Evolutionary conservation across 2,797 vertebrate genomes (phyloP), one percentile per base, ranked within the genome.

Genomic region (Thripadectes ignobilis): DNA sequence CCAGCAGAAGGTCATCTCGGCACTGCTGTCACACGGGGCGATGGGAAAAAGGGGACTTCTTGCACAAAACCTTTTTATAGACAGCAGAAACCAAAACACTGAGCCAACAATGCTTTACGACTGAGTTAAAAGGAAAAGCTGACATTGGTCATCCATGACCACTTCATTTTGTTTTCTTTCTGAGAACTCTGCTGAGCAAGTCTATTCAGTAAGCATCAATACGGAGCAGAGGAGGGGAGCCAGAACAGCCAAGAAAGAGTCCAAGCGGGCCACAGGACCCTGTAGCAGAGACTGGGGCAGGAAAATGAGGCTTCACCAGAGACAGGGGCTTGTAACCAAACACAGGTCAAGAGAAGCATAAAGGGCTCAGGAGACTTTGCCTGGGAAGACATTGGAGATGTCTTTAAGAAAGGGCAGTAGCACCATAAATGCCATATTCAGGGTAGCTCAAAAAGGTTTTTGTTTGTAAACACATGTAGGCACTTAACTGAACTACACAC

Each of bases 31-130:
- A 92, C 32, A 72, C 43, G 62, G 67, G 67, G 79, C 11, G 3
- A 69, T 93, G 89, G 89, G 92, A 93, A 96, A 96, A 94, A 73
- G 10, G 39, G 30, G 79, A 95, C 72, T 92, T 77, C 73, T 81
- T 43, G 52, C 89, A 95, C 55, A 90, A 89, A 96, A 78, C 39
- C 73, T 74, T 93, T 94, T 94, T 94, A 91, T 94, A 93, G 91
- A 86, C 55, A 71, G 75, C 12, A 92, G 73, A 90, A 91, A 79
- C 41, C 49, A 89, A 93, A 81, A 20, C 55, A 92, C 39, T 0
- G 6, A 89, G 89, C 62, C 92, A 90, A 89, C 48, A 73, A 8
- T 0, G 27, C 67, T 82, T 80, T 59, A 90, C 0, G 0, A 82
- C 57, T 26, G 59, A 94, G 63, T 69, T 85, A 93, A 92, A 95